A percentile compares a stretch with the other conserved stretches of the same genome.
phyloP scores from a whole-genome alignment of 2,113 vertebrate genomes.

The Colaptes auratus region DNA sequence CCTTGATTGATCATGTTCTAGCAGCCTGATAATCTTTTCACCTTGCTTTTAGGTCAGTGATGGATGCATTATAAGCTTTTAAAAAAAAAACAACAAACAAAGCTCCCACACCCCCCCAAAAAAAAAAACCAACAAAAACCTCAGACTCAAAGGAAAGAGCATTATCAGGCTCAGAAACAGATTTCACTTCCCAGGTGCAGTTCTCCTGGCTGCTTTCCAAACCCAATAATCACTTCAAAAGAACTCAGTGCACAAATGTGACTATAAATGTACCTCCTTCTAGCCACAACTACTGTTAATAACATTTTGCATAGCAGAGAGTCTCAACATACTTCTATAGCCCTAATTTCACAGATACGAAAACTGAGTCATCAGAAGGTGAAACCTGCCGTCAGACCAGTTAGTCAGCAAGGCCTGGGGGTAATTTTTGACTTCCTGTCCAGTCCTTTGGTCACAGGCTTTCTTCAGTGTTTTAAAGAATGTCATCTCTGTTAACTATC shows the following conservation, averaged over 20 bases:
- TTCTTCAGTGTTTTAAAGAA: neutral
- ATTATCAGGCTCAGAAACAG: slow-evolving; percentile 16
- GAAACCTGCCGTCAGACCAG: neutral
- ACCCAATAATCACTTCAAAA: slow-evolving; percentile 21
- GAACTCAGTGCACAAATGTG: neutral
- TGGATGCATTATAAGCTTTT: neutral
- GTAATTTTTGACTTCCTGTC: neutral
- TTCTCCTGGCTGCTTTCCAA: slow-evolving; percentile 45
- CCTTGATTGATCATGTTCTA: no score
- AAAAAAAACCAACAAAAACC: no score
- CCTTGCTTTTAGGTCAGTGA: neutral
- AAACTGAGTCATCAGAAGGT: neutral
- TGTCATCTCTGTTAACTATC: neutral
- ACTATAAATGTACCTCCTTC: neutral
- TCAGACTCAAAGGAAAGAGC: neutral
- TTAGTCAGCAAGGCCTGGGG: neutral
- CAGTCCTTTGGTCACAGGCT: neutral
- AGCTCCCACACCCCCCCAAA: neutral
- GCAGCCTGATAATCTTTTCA: neutral
- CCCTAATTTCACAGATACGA: neutral
- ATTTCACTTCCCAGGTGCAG: slow-evolving; percentile 33
- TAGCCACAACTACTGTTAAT: slow-evolving; percentile 12
- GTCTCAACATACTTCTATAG: neutral
- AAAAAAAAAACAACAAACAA: neutral
- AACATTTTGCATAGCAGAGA: neutral